Evolutionary conservation across 2,113 vertebrate species (phyloP).

Genomic region (Malaclemys terrapin): DNA sequence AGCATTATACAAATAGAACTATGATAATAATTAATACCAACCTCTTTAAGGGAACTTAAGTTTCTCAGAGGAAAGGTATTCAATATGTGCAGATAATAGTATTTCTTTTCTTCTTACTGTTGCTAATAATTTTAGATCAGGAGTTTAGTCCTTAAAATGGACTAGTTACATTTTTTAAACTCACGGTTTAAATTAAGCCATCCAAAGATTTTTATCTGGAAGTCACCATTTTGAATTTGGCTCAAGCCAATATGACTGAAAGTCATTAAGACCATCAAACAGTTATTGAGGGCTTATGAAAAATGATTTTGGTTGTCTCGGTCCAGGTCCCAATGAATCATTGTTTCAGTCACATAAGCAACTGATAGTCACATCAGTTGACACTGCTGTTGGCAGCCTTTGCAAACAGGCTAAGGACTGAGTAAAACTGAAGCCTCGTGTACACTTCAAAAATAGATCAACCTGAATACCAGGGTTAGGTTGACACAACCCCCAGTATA

Average conservation of each 20-base stretch:
- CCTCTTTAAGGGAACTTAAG: not conserved
- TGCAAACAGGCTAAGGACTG: not conserved
- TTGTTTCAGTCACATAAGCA: not conserved
- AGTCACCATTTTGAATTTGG: slow-evolving; percentile 35
- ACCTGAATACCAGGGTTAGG: not conserved
- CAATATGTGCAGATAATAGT: not conserved
- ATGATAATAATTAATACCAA: slow-evolving; percentile 55
- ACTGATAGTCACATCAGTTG: not conserved
- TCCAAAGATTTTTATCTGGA: not conserved
- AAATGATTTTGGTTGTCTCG: not conserved
- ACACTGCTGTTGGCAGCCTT: not conserved
- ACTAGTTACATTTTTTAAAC: slow-evolving; percentile 47
- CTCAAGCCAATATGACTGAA: not conserved
- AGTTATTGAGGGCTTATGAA: not conserved
- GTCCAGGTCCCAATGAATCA: not conserved
- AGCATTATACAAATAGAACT: slow-evolving; percentile 8
- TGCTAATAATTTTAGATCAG: slow-evolving; percentile 39
- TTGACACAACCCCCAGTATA: not conserved
- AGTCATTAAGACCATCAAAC: not conserved
- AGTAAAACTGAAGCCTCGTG: not conserved
- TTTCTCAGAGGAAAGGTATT: slow-evolving; percentile 12
- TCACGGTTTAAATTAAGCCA: not conserved
- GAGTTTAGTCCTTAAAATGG: slow-evolving; percentile 22
- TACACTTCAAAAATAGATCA: not conserved
- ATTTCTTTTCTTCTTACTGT: slow-evolving; percentile 9